Evolutionary conservation across 1,140 invertebrate species (phyloP).

Genomic region (Ladona fulva): DNA sequence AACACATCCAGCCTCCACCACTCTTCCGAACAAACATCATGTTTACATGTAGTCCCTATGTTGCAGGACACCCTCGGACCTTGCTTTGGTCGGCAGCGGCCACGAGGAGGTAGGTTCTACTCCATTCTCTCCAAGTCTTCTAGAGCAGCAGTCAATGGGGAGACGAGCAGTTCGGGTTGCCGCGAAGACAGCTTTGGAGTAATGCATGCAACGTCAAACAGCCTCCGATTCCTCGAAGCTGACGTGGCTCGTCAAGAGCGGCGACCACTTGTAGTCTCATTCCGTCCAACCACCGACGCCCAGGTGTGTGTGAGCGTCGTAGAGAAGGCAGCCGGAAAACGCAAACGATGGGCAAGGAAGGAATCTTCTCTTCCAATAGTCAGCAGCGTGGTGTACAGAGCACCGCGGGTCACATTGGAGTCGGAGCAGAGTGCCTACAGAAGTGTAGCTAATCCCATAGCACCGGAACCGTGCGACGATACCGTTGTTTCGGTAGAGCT

Average conservation of each 20-base stretch:
- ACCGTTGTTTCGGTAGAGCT: not conserved
- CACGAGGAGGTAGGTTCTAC: constrained; percentile 12
- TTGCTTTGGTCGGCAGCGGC: not conserved
- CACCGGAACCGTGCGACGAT: not conserved
- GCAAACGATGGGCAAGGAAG: not conserved
- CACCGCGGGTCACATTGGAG: not conserved
- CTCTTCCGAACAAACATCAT: not conserved
- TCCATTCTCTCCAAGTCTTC: constrained; percentile 12
- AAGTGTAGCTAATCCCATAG: too few relatives aligned
- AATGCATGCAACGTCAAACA: not conserved
- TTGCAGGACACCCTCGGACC: constrained; percentile 6
- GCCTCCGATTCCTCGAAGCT: constrained; percentile 11
- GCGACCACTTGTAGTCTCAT: constrained; percentile 6
- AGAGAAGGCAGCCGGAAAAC: not conserved
- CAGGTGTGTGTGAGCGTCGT: not conserved
- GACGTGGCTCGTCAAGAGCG: constrained; percentile 5
- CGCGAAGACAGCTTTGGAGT: not conserved
- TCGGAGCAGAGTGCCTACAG: too few relatives aligned
- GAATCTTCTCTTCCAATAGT: not conserved
- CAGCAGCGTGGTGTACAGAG: not conserved
- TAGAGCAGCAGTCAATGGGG: not conserved
- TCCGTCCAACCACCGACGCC: not conserved
- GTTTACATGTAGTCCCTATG: not conserved
- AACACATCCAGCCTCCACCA: not conserved
- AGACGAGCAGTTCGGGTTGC: constrained; percentile 4